These are phyloP conservation scores for Bradynema listronoti DNA, from an alignment of 1,140 invertebrate genomes.

Conservation along the genomic window DNA sequence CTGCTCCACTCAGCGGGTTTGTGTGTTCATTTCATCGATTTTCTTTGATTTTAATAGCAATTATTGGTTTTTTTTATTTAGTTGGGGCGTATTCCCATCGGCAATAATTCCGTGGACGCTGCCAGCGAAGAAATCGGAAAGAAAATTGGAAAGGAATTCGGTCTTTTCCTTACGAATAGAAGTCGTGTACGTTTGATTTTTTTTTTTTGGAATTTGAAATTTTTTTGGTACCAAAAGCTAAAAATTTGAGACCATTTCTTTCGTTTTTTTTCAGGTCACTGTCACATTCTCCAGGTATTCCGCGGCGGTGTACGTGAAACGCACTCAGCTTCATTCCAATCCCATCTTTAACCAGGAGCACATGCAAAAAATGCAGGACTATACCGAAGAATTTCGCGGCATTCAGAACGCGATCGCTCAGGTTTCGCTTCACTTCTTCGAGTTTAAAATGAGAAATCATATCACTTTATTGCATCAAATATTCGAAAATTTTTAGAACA, in stretches of 20 bases:
- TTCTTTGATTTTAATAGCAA: constrained; percentile 8
- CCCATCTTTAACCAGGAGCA: constrained; percentile 17
- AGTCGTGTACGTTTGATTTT: constrained; percentile 7
- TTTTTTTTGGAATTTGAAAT: neutral
- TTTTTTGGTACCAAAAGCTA: neutral
- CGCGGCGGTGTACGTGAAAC: constrained; percentile 1
- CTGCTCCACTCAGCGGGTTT: constrained; percentile 12
- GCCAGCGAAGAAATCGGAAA: constrained; percentile 26
- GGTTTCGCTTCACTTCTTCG: no score
- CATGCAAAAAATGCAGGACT: constrained; percentile 4
- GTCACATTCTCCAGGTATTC: constrained; percentile 21
- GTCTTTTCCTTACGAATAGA: constrained; percentile 30
- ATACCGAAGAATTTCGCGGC: neutral
- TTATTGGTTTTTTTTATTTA: constrained; percentile 16
- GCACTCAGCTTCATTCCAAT: constrained; percentile 9
- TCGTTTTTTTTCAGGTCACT: constrained; percentile 15
- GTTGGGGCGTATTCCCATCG: constrained; percentile 35
- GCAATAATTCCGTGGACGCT: constrained; percentile 23
- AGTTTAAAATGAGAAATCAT: no score
- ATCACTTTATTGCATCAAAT: no score
- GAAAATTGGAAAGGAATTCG: constrained; percentile 8
- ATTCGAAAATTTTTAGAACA: no score
- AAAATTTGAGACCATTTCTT: neutral
- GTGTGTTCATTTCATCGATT: no score
- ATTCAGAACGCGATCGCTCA: no score